phyloP scores from a whole-genome alignment of 2,888 invertebrate species.

The Phanerotoma sp. region DNA sequence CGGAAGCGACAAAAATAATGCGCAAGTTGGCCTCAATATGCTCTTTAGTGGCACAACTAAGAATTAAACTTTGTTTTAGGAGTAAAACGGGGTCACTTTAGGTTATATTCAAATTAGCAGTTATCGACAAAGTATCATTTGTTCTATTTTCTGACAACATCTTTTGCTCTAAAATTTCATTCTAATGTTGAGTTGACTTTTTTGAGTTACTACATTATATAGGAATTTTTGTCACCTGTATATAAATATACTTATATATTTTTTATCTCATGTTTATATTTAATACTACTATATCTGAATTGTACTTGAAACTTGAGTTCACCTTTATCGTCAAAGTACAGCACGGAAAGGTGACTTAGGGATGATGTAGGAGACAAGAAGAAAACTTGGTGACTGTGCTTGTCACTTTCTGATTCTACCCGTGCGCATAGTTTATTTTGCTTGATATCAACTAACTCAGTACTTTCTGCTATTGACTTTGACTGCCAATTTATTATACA shows the following conservation, averaged over 20 bases:
- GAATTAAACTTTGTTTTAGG: neutral
- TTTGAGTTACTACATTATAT: too few relatives aligned
- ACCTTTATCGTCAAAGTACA: neutral
- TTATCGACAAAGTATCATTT: neutral
- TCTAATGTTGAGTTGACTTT: too few relatives aligned
- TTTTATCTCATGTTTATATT: too few relatives aligned
- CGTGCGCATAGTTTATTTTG: neutral
- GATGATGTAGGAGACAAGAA: neutral
- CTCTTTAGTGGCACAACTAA: neutral
- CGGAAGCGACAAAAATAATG: conserved; percentile 3
- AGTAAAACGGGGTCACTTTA: neutral
- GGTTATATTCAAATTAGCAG: neutral
- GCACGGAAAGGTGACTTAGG: neutral
- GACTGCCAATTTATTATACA: conserved; percentile 3
- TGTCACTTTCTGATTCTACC: conserved; percentile 10
- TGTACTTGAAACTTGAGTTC: neutral
- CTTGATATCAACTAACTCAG: neutral
- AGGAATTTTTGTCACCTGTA: too few relatives aligned
- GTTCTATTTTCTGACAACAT: neutral
- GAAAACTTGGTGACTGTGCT: conserved; percentile 3
- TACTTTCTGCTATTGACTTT: neutral
- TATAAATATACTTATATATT: too few relatives aligned
- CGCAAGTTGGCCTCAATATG: neutral
- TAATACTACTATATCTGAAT: too few relatives aligned
- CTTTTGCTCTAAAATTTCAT: too few relatives aligned